These are phyloP conservation scores for Leptothorax acervorum DNA, from an alignment of 2,888 invertebrate species.

Conservation along the genomic window DNA sequence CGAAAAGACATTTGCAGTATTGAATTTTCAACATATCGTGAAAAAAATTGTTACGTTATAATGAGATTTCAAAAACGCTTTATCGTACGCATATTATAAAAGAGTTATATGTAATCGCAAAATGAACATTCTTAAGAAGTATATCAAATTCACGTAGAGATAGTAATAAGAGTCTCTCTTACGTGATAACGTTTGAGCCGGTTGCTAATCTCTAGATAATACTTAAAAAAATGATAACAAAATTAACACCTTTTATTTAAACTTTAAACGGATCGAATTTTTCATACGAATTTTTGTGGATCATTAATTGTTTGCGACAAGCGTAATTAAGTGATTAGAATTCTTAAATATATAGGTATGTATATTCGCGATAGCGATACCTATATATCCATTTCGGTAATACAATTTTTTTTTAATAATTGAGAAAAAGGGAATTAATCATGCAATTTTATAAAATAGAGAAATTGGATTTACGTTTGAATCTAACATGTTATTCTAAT, in stretches of 20 bases:
- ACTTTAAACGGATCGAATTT: conserved; percentile 34
- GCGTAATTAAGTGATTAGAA: not conserved
- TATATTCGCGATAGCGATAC: not conserved
- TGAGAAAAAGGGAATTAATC: not conserved
- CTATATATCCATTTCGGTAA: not conserved
- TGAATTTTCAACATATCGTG: not conserved
- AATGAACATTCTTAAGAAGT: conserved; percentile 38
- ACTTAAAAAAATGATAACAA: conserved; percentile 62
- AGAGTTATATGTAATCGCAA: conserved; percentile 20
- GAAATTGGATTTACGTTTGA: not conserved
- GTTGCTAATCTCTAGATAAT: conserved; percentile 65
- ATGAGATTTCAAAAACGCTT: conserved; percentile 3
- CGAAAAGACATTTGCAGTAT: not conserved
- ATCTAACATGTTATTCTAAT: not conserved
- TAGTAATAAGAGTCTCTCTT: conserved; percentile 41
- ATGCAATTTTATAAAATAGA: not conserved
- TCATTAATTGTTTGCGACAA: not conserved
- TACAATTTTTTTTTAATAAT: conserved; percentile 9
- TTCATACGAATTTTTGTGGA: not conserved
- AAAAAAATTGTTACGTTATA: not conserved
- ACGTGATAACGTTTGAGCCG: conserved; percentile 60
- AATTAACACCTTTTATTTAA: conserved; percentile 65
- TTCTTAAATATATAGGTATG: not conserved
- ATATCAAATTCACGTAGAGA: conserved; percentile 45
- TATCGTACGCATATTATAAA: conserved; percentile 22